These are phyloP conservation scores for Haplochromis vanheusdeni DNA, from an alignment of 2,113 vertebrate species.

Conservation along the genomic window DNA sequence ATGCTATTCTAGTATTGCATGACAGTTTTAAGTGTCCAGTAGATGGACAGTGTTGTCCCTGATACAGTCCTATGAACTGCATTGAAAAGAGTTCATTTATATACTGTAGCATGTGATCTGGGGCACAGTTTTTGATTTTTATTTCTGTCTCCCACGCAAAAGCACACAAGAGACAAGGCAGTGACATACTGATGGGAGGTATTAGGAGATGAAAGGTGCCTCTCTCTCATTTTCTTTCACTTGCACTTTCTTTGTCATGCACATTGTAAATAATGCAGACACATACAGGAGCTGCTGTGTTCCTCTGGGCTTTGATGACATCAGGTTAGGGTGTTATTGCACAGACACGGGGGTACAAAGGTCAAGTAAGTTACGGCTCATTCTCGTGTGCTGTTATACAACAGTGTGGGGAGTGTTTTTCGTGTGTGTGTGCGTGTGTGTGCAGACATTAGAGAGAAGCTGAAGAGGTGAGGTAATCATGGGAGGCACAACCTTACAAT, in stretches of 20 bases:
- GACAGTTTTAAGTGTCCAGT: not conserved
- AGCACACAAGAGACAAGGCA: not conserved
- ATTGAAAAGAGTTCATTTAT: not conserved
- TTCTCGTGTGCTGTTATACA: constrained; percentile 42
- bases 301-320: constrained; percentile 29
- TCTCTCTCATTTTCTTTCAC: constrained; percentile 14
- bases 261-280: not conserved
- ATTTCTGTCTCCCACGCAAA: constrained; percentile 11
- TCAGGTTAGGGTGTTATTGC: constrained; percentile 60
- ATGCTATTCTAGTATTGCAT: fast-evolving
- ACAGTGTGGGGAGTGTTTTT: not conserved
- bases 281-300: constrained; percentile 28
- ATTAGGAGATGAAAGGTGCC: constrained; percentile 41
- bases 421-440: not conserved
- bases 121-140: not conserved
- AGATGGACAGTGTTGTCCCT: not conserved
- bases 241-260: not conserved
- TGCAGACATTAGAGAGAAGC: constrained; percentile 14
- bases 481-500: constrained; percentile 56
- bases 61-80: not conserved
- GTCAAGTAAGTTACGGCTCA: constrained; percentile 50
- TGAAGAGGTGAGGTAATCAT: constrained; percentile 65
- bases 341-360: constrained; percentile 38
- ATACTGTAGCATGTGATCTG: not conserved
- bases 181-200: constrained; percentile 37